Evolutionary conservation across 2,797 vertebrate species (phyloP), one percentile per base, ranked within the genome.

Genomic region (Alfaro cultratus): DNA sequence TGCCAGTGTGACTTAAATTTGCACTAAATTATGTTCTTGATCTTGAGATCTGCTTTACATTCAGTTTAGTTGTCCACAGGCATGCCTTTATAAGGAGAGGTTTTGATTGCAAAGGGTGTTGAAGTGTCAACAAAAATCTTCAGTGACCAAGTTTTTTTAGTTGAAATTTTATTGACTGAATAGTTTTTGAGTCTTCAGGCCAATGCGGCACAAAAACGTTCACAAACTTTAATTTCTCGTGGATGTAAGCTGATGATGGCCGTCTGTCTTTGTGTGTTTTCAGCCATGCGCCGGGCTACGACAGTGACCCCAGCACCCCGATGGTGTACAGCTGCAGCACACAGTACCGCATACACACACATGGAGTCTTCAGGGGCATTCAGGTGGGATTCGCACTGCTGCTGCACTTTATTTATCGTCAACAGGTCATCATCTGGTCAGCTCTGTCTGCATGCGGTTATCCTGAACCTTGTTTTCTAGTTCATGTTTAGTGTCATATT

Each of bases 281-380:
- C 96, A 99, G 98, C 90, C 98, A 99, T 2, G 86, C 96, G 41
- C 77, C 96, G 0, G 96, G 97, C 68, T 99, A 99, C 45, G 98
- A 99, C 92, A 99, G 96, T 0, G 98, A 99, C 93, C 97, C 98
- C 87, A 96, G 82, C 0, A 89, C 96, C 0, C 98, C 98, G 49
- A 98, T 99, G 96, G 90, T 99, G 73, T 98, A 98, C 95, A 98
- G 97, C 95, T 99, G 98, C 86, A 99, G 98, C 73, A 97, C 98
- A n/a, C 98, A 99, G 79, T 99, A 99, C 94, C 97, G 97, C 92
- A 99, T 99, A 95, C 98, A 99, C 94, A 99, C 99, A 41, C 98
- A 99, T 0, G 98, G 98, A 5, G 97, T 99, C 91, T 99, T 99
- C 93, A 96, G 98, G 89, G 98, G 98, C 77, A 80, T 95, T 51